phyloP scores from a whole-genome alignment of 2,797 vertebrate species.

The Eospalax fontanierii region DNA sequence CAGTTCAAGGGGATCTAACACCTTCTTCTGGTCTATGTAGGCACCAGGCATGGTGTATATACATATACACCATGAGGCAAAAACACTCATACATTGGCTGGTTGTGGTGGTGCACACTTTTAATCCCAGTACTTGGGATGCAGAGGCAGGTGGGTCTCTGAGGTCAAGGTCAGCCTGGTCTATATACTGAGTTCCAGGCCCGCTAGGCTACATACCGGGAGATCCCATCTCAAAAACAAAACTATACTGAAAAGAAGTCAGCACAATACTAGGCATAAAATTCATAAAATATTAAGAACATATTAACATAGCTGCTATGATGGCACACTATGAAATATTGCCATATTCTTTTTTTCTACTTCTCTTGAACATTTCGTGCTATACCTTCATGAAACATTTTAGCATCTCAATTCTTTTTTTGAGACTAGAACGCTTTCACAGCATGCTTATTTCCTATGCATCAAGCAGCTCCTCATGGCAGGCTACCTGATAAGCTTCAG shows the following conservation, averaged over 20 bases:
- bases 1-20: no score
- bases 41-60: no score
- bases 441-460: background rate
- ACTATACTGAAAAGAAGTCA: background rate
- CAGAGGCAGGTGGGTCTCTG: no score
- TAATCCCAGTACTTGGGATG: no score
- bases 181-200: no score
- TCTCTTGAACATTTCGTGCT: slow-evolving; percentile 1
- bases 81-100: no score
- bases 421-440: background rate
- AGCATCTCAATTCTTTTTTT: background rate
- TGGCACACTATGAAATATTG: background rate
- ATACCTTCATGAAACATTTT: slow-evolving; percentile 20
- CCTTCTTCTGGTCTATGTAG: no score
- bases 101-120: no score
- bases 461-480: background rate
- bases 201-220: no score
- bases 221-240: background rate
- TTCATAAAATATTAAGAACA: background rate
- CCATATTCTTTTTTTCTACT: background rate
- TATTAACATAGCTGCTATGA: background rate
- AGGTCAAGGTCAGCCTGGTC: no score
- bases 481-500: slow-evolving; percentile 96
- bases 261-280: background rate
- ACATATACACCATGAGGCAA: no score